These are phyloP conservation scores for Galago senegalensis DNA, from an alignment of 2,797 vertebrate genomes.

Conservation along the genomic window DNA sequence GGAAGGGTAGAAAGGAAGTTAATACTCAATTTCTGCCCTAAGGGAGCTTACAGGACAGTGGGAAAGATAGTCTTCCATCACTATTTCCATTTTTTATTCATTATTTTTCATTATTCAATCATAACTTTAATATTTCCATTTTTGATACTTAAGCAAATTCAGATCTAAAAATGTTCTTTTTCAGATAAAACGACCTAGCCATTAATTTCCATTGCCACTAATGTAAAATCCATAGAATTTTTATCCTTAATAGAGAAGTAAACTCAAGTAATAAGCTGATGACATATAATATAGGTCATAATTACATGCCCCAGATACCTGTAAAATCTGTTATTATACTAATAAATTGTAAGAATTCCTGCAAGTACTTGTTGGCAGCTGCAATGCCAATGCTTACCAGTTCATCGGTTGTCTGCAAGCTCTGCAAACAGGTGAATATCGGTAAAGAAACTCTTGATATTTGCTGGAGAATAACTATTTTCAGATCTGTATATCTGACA, in stretches of 20 bases:
- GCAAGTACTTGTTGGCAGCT: background rate
- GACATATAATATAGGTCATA: background rate
- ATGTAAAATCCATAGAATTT: background rate
- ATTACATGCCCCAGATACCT: slow-evolving; percentile 49
- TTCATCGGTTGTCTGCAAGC: background rate
- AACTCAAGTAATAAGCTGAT: background rate
- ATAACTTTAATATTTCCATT: background rate
- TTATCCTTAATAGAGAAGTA: slow-evolving; percentile 42
- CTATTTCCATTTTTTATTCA: background rate
- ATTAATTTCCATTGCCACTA: background rate
- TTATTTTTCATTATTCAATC: too few relatives aligned
- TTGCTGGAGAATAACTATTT: background rate
- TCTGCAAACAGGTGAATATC: background rate
- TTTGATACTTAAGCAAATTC: background rate
- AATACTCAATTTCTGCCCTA: background rate
- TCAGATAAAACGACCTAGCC: background rate
- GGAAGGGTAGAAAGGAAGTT: background rate
- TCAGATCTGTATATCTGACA: too few relatives aligned
- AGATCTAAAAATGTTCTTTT: background rate
- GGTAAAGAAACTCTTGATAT: background rate
- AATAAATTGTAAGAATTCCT: background rate
- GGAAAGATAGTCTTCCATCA: background rate
- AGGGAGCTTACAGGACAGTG: rapidly evolving
- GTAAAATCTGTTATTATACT: slow-evolving; percentile 53
- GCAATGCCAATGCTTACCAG: background rate